Conservation (phyloP, 1,140 invertebrate genomes). For the Macrocentrus cingulum region DNA sequence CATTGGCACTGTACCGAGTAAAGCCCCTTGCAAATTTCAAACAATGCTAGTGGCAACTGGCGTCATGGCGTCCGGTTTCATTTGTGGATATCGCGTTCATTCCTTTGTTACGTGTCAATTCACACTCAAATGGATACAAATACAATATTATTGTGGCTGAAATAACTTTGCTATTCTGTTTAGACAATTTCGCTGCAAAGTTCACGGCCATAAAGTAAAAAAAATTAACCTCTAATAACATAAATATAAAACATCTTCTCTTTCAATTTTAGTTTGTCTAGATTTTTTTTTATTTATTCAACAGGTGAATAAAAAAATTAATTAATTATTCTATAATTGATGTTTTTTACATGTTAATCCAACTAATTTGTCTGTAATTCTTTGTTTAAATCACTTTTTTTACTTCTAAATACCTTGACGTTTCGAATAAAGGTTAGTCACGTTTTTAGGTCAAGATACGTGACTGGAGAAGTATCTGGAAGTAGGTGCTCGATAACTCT, state of each 20-base stretch:
- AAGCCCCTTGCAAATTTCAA: constrained; percentile 12
- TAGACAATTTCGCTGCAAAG: too few relatives aligned
- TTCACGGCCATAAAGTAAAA: too few relatives aligned
- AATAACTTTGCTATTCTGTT: too few relatives aligned
- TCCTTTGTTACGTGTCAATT: not conserved
- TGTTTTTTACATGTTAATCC: too few relatives aligned
- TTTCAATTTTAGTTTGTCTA: too few relatives aligned
- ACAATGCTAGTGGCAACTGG: constrained; percentile 12
- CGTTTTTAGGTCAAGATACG: constrained; percentile 25
- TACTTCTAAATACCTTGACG: not conserved
- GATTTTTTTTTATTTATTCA: too few relatives aligned
- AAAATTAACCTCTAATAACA: too few relatives aligned
- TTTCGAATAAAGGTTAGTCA: constrained; percentile 24
- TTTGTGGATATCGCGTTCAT: constrained; percentile 8
- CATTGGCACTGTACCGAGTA: constrained; percentile 4
- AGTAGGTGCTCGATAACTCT: constrained; percentile 24
- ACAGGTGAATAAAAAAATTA: too few relatives aligned
- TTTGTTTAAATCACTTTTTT: constrained; percentile 21
- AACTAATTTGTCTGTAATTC: constrained; percentile 23
- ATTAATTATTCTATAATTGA: too few relatives aligned
- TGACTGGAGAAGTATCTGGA: constrained; percentile 22
- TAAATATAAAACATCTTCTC: too few relatives aligned
- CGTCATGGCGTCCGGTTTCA: constrained; percentile 9
- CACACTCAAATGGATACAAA: constrained; percentile 4
- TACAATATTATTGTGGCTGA: too few relatives aligned